Evolutionary conservation across 2,113 vertebrate genomes (phyloP).

Genomic region (Gymnarchus niloticus): DNA sequence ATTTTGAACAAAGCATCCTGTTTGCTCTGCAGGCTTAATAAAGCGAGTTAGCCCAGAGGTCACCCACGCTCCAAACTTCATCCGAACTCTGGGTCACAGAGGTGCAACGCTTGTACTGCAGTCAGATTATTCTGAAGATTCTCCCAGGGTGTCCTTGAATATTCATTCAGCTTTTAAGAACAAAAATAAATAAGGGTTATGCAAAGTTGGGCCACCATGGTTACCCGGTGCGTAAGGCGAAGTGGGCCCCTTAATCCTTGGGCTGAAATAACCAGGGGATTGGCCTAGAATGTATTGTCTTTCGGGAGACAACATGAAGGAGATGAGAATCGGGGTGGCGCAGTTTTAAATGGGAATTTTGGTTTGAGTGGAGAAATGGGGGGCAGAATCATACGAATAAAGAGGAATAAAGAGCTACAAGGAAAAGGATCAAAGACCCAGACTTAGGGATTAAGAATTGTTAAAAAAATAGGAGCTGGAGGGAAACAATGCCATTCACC

Average conservation of each 20-base stretch:
- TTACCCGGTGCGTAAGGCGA: constrained; percentile 47
- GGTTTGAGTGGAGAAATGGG: constrained; percentile 9
- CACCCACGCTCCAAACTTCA: constrained; percentile 32
- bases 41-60: constrained; percentile 28
- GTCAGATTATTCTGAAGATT: constrained; percentile 56
- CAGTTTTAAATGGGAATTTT: constrained; percentile 18
- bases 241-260: constrained; percentile 63
- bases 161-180: constrained; percentile 65
- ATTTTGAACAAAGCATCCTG: constrained; percentile 38
- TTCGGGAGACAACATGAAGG: constrained; percentile 34
- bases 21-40: constrained; percentile 37
- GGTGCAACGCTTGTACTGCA: constrained; percentile 35
- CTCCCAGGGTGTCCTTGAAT: constrained; percentile 51
- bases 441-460: constrained; percentile 42
- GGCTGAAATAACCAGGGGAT: constrained; percentile 51
- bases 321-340: background rate
- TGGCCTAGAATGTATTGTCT: constrained; percentile 57
- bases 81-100: constrained; percentile 40
- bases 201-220: constrained; percentile 56
- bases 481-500: constrained; percentile 1
- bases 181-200: constrained; percentile 63
- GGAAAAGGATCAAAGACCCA: constrained; percentile 44
- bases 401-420: constrained; percentile 34
- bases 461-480: constrained; percentile 38
- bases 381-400: constrained; percentile 35